Evolutionary conservation across 2,797 vertebrate species (phyloP).

Genomic region (Pterois miles): DNA sequence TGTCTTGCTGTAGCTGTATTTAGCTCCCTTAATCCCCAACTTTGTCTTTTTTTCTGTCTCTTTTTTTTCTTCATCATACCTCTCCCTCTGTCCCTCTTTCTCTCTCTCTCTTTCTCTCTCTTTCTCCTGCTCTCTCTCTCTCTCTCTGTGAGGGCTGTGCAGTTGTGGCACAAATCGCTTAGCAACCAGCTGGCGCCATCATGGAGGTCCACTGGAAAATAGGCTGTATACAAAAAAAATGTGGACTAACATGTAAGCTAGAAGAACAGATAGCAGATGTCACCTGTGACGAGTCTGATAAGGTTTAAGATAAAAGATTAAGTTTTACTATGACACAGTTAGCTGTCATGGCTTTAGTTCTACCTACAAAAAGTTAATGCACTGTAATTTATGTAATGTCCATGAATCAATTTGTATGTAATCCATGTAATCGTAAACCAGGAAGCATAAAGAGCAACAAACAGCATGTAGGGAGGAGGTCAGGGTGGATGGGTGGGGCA

Average conservation of each 20-base stretch:
- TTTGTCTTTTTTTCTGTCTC: slow-evolving; percentile 36
- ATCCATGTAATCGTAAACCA: no score
- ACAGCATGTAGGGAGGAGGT: no score
- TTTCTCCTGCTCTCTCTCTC: slow-evolving; percentile 1
- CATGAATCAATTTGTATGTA: no score
- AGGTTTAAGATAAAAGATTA: neutral
- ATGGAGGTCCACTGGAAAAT: slow-evolving; percentile 25
- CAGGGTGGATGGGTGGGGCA: no score
- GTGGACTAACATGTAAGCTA: neutral
- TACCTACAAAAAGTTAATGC: no score
- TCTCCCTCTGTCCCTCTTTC: slow-evolving; percentile 28
- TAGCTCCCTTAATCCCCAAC: slow-evolving; percentile 50
- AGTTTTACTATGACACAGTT: neutral
- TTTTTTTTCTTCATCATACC: slow-evolving; percentile 22
- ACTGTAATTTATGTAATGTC: no score
- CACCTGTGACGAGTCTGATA: neutral
- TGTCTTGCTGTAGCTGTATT: slow-evolving; percentile 71
- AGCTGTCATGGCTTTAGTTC: neutral
- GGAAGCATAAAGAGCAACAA: no score
- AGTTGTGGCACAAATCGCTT: slow-evolving; percentile 40
- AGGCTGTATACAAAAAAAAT: neutral
- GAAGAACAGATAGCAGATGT: neutral
- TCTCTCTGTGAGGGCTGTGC: slow-evolving; percentile 20
- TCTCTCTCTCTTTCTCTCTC: neutral
- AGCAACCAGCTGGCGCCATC: slow-evolving; percentile 39